A percentile compares a stretch with the other conserved stretches of the same genome.
Conservation (phyloP, 2,888 invertebrate genomes). For the Xylocampa areola region DNA sequence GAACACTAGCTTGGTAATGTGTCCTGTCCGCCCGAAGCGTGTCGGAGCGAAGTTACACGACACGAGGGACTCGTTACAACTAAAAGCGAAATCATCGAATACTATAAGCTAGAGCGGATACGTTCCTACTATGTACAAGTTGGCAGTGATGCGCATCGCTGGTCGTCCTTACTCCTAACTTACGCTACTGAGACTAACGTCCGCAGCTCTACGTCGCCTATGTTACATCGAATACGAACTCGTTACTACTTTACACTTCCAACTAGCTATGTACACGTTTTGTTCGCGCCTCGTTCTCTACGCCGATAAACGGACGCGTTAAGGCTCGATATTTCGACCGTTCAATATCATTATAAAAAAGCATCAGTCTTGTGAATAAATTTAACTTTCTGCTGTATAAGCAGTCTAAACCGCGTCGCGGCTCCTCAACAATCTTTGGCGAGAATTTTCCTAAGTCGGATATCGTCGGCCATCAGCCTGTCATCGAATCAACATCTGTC, state of each 20-base stretch:
- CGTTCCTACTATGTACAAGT: constrained; percentile 81
- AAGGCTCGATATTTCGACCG: constrained; percentile 64
- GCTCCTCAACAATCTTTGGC: constrained; percentile 81
- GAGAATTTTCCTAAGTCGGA: constrained; percentile 69
- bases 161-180: constrained; percentile 75
- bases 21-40: constrained; percentile 54
- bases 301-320: constrained; percentile 58
- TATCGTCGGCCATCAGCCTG: constrained; percentile 61
- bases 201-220: constrained; percentile 68
- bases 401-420: constrained; percentile 70
- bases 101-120: constrained; percentile 65
- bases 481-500: constrained; percentile 77
- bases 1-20: constrained; percentile 74
- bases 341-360: constrained; percentile 84
- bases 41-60: constrained; percentile 67
- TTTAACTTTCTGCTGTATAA: constrained; percentile 72
- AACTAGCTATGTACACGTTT: constrained; percentile 79
- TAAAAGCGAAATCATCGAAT: constrained; percentile 69
- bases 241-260: constrained; percentile 71
- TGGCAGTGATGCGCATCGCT: constrained; percentile 87
- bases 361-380: constrained; percentile 87
- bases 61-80: constrained; percentile 63
- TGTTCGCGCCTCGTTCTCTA: constrained; percentile 66
- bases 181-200: constrained; percentile 76
- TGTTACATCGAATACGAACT: constrained; percentile 62